Base-by-base conservation (phyloP, 2,888 invertebrate species). In the Beris morrisii region DNA sequence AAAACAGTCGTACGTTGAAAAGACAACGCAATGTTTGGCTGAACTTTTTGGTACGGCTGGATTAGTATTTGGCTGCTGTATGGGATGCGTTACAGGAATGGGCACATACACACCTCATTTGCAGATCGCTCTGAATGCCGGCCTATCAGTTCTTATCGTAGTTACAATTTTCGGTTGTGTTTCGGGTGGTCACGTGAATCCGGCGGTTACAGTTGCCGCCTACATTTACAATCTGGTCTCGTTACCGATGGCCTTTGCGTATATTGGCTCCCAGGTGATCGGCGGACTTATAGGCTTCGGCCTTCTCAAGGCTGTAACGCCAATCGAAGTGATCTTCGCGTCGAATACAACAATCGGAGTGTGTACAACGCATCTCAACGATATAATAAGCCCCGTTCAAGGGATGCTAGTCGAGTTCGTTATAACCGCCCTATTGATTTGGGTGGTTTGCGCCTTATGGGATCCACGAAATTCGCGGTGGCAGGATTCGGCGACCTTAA, bases 161-260 rank as follows among this genome's bases (percentile, higher is more conserved):
- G 84, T 91, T 59, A 88, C 88, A 84, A 86, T 85, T 66, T 88
- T 91, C 70, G 91, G 90, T 3, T 91, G 91, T 74, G 84, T 92
- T 56, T 91, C 91, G 38, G 90, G 89, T 31, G 88, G 90, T 0
- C 90, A 90, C 74, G 81, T 92, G 74, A 92, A 92, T 78, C 92
- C 92, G 0, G 85, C 87, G 0, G 88, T 92, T 5, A 89, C 91
- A 0, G 75, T 89, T 4, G 86, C 87, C 0, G 85, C 90, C 0
- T 81, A 86, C 1, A 67, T 81, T 45, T 81, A 79, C 65, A 74
- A 79, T 3, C 43, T 76, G 69, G 72, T 80, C 0, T 70, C 75
- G 0, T 65, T 77, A 13, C 72, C 71, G 6, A 82, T 88, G 66
- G 88, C 85, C 0, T 75, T 84, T 0, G 75, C 86, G 11, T 92